These are phyloP conservation scores for Mycetomoellerius zeteki DNA, from an alignment of 1,140 invertebrate genomes.

Conservation along the genomic window DNA sequence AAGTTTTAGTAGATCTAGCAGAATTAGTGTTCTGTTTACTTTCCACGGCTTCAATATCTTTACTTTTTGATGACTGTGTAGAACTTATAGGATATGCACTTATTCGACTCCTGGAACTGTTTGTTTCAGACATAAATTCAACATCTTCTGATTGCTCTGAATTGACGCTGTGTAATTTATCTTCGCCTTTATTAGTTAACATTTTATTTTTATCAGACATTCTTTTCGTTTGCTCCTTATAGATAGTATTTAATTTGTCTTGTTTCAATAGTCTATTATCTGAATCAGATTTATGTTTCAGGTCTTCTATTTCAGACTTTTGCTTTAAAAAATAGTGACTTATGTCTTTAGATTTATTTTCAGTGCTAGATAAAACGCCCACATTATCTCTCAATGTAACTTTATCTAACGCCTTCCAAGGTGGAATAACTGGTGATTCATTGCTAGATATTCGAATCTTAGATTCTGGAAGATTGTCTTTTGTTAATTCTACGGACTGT, in stretches of 20 bases:
- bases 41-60: conserved; percentile 69
- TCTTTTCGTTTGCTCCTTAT: conserved; percentile 78
- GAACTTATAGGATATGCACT: conserved; percentile 64
- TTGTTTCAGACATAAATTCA: conserved; percentile 73
- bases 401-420: conserved; percentile 77
- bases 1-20: conserved; percentile 56
- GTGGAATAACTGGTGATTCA: conserved; percentile 75
- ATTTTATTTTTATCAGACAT: conserved; percentile 79
- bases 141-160: conserved; percentile 79
- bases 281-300: conserved; percentile 71
- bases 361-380: conserved; percentile 70
- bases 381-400: conserved; percentile 78
- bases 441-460: conserved; percentile 78
- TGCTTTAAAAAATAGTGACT: conserved; percentile 69
- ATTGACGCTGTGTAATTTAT: conserved; percentile 66
- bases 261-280: conserved; percentile 74
- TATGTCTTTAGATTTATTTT: conserved; percentile 77
- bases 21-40: conserved; percentile 35
- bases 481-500: conserved; percentile 74
- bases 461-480: conserved; percentile 78
- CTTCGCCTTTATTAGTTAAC: conserved; percentile 76
- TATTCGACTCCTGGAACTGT: conserved; percentile 72
- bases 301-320: conserved; percentile 72
- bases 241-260: conserved; percentile 69
- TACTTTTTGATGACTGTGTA: conserved; percentile 70